Base-by-base conservation (phyloP, 1,140 invertebrate genomes). In the Brachionus rubens region DNA sequence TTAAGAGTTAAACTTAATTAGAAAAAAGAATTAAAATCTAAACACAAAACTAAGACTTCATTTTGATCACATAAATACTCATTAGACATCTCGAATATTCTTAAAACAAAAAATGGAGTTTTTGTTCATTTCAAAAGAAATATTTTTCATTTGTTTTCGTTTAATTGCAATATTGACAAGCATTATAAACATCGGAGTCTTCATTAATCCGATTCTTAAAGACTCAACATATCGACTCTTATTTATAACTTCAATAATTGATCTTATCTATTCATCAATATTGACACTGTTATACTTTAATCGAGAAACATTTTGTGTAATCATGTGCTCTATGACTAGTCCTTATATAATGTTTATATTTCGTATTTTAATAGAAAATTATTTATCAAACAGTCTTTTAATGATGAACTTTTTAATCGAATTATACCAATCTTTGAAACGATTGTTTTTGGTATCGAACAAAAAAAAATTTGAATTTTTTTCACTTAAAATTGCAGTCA, bases 391-490 rank as follows among this genome's bases (percentile, higher is more conserved):
- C 2, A 28, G 52, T 3, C 9, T 54, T 14, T 54, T 54, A 12
- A 54, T 54, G 52, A 54, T 54, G 5, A 54, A 54, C 14, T 28
- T 54, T 28, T n/a, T 54, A 28, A 54, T 54, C 52, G 52, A 54
- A 26, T n/a, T 54, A 21, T 14, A 28, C 33, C 52, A 54, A 54
- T 54, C 52, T n/a, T 28, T 54, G 1, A 54, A 54, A 28, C 28
- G 52, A 26, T n/a, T 54, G 12, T 30, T 54, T 54, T 24, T 54
- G 26, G 33, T 54, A 28, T 54, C 52, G 24, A 54, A 54, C 10
- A 54, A 54, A 54, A 54, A 54, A 54, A 30, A 54, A 1, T 12
- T 54, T 1, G 26, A 28, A 28, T 12, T 14, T 26, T 54, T 28
- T 54, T 54, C 52, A 33, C 14, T 54, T 6, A 21, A 12, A 12